Base-by-base conservation (phyloP, 2,888 invertebrate species). In the Metellina segmentata region DNA sequence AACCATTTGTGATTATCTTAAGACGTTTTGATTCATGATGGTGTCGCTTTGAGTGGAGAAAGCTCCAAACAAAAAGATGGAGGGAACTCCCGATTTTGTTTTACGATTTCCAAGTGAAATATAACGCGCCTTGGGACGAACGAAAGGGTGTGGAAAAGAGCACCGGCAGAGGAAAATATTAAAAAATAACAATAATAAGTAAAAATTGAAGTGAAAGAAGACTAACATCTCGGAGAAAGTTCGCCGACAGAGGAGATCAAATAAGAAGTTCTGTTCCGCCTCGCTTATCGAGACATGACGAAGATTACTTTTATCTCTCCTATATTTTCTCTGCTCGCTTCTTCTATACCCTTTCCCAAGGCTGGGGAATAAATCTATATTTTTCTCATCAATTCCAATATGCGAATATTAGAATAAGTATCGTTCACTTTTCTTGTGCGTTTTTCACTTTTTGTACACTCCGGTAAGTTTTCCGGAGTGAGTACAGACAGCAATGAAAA, bases 331-430 rank as follows among this genome's bases (percentile, higher is more conserved):
- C 2, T 51, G 51, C 49, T 49, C 49, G 7, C 79, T 71, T 61
- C 7, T 48, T 79, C 49, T 9, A 9, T 82, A 51, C 20, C 34
- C 16, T 48, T 16, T 20, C 16, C 48, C 7, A 34, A 19, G 16
- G 48, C 51, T 20, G 7, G 19, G 82, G 82, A n/a, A 82, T 82
- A 71, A 71, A 82, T 71, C 72, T 51, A 72, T 72, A 72, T 82
- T 72, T 72, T 71, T 82, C 71, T n/a, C 71, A 82, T 81, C 69
- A 81, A 69, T 69, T 81, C 53, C 34, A 81, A 70, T 81, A 81
- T 70, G 48, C 16, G 48, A 69, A 9, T 81, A 70, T 16, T 34
- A n/a, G n/a, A 7, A 20, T 78, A 53, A 78, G 52, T 77, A 13
- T 79, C 34, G 34, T 34, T 34, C 34, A 34, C 34, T 34, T 34